phyloP scores from a whole-genome alignment of 2,113 vertebrate species.

The Tragulus kanchil region DNA sequence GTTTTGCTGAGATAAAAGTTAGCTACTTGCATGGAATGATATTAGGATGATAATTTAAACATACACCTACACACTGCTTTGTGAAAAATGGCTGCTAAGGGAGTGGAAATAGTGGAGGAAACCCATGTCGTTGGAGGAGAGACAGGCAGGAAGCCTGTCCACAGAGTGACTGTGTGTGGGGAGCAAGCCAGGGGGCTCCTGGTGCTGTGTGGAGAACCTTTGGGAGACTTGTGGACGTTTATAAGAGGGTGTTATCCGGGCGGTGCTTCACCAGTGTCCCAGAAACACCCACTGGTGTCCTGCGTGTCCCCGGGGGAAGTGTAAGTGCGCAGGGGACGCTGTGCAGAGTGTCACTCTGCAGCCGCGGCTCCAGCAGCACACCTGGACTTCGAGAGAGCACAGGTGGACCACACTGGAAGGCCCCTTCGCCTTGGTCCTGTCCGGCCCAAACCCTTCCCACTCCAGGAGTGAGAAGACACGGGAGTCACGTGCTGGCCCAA shows the following conservation, averaged over 20 bases:
- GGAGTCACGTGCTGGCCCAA: rapidly evolving
- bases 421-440: background rate
- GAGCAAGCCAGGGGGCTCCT: background rate
- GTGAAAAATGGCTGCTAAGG: background rate
- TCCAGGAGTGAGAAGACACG: background rate
- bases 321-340: background rate
- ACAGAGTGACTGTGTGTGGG: background rate
- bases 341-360: background rate
- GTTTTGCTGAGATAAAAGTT: background rate
- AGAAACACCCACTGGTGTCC: background rate
- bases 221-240: background rate
- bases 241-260: background rate
- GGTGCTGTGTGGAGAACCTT: background rate
- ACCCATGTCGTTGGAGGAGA: background rate
- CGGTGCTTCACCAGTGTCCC: background rate
- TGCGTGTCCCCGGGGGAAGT: background rate
- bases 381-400: background rate
- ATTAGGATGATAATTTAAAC: background rate
- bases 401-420: background rate
- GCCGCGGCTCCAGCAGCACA: background rate
- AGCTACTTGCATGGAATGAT: background rate
- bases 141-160: background rate
- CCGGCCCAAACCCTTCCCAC: background rate
- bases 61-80: background rate
- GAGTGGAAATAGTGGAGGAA: background rate